Conservation (phyloP, 2,113 vertebrate genomes). For the Microcebus tavaratra region DNA sequence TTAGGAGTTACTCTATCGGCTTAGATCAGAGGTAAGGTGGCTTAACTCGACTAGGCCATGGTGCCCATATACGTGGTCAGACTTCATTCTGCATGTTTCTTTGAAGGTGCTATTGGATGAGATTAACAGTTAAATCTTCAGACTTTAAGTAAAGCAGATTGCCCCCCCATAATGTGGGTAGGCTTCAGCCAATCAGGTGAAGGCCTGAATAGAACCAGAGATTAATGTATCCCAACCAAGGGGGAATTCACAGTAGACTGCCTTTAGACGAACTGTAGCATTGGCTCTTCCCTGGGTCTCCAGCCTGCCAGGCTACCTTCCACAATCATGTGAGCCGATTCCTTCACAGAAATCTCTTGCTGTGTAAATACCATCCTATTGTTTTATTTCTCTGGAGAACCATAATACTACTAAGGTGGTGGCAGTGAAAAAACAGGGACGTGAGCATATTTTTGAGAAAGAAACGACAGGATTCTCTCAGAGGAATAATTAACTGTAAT, state of each 20-base stretch:
- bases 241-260: background rate
- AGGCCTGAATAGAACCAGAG: background rate
- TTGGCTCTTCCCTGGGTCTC: background rate
- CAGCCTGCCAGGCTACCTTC: background rate
- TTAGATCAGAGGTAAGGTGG: background rate
- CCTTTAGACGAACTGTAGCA: background rate
- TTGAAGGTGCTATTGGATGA: background rate
- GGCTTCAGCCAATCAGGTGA: background rate
- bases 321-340: background rate
- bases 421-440: background rate
- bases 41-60: background rate
- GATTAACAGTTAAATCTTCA: background rate
- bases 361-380: accelerated
- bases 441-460: background rate
- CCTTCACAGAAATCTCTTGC: background rate
- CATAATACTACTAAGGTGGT: background rate
- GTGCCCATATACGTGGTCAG: background rate
- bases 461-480: background rate
- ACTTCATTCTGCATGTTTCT: background rate
- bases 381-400: background rate
- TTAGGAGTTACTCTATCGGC: background rate
- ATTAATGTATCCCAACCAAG: background rate
- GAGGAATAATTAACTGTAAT: background rate
- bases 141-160: background rate
- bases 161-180: background rate